A percentile compares a stretch with the other conserved stretches of the same genome.
Evolutionary conservation across 2,797 vertebrate genomes (phyloP).

Genomic region (Hephaestus fuliginosus): DNA sequence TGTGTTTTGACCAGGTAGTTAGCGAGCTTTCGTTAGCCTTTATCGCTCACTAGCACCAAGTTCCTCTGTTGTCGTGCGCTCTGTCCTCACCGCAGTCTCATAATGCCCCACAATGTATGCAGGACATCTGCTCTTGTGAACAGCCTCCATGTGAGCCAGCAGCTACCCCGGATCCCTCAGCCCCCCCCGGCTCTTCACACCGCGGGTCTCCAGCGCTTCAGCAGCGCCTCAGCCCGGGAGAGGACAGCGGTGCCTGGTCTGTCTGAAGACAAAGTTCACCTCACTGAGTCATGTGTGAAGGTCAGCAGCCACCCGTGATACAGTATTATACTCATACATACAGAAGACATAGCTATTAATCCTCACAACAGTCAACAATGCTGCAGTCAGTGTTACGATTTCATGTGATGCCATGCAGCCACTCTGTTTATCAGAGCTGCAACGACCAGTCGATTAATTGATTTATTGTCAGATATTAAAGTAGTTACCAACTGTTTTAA

Average conservation of each 20-base stretch:
- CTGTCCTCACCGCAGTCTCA: neutral
- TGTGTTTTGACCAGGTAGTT: neutral
- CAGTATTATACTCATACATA: neutral
- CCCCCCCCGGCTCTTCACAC: slow-evolving; percentile 7
- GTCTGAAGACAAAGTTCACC: slow-evolving; percentile 69
- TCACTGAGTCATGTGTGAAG: slow-evolving; percentile 87
- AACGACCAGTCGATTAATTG: too few species aligned
- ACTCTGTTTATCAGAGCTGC: neutral
- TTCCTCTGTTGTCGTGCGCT: neutral
- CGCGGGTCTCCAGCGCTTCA: slow-evolving; percentile 53
- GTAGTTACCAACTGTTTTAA: too few species aligned
- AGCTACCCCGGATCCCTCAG: slow-evolving; percentile 24
- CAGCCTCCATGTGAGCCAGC: slow-evolving; percentile 32
- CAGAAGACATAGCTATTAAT: neutral
- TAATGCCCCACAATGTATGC: slow-evolving; percentile 10
- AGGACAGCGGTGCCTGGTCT: slow-evolving; percentile 20
- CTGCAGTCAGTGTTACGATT: neutral
- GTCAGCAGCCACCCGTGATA: slow-evolving; percentile 59
- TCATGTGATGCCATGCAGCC: neutral
- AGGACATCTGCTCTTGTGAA: slow-evolving; percentile 68
- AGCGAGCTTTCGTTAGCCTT: slow-evolving; percentile 5
- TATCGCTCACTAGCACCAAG: too few species aligned
- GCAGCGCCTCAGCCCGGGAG: slow-evolving; percentile 69
- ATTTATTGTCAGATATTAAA: too few species aligned
- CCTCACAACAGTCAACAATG: neutral